Percentiles rank a stretch among this genome's conserved stretches.
phyloP scores from a whole-genome alignment of 1,140 invertebrate species.

The Atta colombica region DNA sequence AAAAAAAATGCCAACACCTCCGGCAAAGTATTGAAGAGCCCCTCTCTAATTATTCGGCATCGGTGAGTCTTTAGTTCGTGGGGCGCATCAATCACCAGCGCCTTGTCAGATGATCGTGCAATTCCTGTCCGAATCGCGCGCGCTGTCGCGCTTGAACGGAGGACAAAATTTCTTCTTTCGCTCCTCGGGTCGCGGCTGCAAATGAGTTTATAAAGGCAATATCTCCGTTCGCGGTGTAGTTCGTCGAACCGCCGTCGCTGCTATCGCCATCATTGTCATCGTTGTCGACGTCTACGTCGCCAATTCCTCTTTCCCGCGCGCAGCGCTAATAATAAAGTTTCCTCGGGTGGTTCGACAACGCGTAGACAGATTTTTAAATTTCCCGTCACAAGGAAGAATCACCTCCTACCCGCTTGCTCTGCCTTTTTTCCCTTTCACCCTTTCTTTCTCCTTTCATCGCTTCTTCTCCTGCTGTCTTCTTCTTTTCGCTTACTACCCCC shows the following conservation, averaged over 20 bases:
- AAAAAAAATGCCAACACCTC: slow-evolving; percentile 78
- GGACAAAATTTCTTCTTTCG: slow-evolving; percentile 75
- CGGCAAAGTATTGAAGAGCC: slow-evolving; percentile 77
- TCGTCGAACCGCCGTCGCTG: slow-evolving; percentile 71
- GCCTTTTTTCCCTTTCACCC: slow-evolving; percentile 20
- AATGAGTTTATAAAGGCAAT: slow-evolving; percentile 87
- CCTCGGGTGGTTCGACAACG: slow-evolving; percentile 86
- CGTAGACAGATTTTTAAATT: slow-evolving; percentile 87
- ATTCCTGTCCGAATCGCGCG: slow-evolving; percentile 68
- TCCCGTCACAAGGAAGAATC: slow-evolving; percentile 84
- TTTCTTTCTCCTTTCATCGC: slow-evolving; percentile 25
- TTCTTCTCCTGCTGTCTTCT: slow-evolving; percentile 48
- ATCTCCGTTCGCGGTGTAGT: slow-evolving; percentile 79
- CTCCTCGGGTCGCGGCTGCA: slow-evolving; percentile 80
- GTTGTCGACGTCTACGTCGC: slow-evolving; percentile 40
- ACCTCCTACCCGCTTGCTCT: slow-evolving; percentile 14
- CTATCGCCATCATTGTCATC: slow-evolving; percentile 48
- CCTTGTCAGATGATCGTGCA: slow-evolving; percentile 67
- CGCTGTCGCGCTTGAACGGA: slow-evolving; percentile 34
- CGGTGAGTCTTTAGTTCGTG: slow-evolving; percentile 77
- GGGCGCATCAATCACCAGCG: slow-evolving; percentile 76
- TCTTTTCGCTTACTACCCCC: slow-evolving; percentile 39
- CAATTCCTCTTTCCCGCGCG: slow-evolving; percentile 46
- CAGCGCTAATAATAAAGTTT: slow-evolving; percentile 86
- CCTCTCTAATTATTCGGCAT: slow-evolving; percentile 78